These are phyloP conservation scores for Sweltsa coloradensis DNA, from an alignment of 1,140 invertebrate genomes.

Conservation along the genomic window DNA sequence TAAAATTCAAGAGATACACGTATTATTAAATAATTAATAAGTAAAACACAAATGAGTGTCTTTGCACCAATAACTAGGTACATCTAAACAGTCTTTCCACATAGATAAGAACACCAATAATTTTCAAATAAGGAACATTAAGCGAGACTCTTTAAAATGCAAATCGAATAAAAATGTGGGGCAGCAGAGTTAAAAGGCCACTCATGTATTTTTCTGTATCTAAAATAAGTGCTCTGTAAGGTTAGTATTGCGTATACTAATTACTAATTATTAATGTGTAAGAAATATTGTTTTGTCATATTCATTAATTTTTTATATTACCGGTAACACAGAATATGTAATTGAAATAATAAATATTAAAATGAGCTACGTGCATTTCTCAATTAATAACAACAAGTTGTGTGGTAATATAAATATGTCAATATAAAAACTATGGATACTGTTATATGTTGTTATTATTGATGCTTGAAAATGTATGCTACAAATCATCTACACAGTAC, in stretches of 20 bases:
- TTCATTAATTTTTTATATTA: too few relatives aligned
- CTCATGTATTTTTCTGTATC: background rate
- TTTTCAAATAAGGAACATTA: conserved; percentile 17
- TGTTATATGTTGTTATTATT: too few relatives aligned
- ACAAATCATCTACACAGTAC: too few relatives aligned
- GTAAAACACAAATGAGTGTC: conserved; percentile 20
- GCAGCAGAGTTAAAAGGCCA: too few relatives aligned
- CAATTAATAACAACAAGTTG: too few relatives aligned
- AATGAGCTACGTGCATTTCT: too few relatives aligned
- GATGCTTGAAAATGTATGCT: too few relatives aligned
- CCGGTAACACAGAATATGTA: too few relatives aligned
- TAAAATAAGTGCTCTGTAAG: background rate
- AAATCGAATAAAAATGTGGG: conserved; percentile 6
- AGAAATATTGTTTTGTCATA: background rate
- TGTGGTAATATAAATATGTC: too few relatives aligned
- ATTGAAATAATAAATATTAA: too few relatives aligned
- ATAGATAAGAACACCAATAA: conserved; percentile 37
- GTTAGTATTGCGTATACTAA: background rate
- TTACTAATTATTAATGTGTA: background rate
- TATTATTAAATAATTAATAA: conserved; percentile 29
- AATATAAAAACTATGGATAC: too few relatives aligned
- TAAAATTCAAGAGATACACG: background rate
- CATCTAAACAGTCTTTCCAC: conserved; percentile 37
- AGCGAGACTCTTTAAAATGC: conserved; percentile 18
- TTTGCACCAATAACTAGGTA: conserved; percentile 23